Conservation (phyloP, 2,797 vertebrate species). For the Hafferia zeledoni region DNA sequence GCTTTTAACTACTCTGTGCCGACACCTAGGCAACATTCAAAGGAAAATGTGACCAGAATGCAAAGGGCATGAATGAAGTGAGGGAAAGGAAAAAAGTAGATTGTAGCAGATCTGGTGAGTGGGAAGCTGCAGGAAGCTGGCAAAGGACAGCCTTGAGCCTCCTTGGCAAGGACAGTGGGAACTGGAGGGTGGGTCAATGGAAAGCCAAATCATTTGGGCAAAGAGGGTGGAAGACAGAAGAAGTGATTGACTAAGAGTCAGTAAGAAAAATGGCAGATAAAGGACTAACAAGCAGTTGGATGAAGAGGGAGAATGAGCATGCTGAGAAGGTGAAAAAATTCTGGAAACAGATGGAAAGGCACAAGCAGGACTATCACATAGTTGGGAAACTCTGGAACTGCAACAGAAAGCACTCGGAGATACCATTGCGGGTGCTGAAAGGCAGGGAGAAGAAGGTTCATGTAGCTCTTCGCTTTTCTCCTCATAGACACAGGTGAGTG, state of each 20-base stretch:
- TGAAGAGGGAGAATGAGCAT: not conserved
- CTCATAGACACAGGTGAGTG: not conserved
- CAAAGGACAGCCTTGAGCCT: conserved; percentile 8
- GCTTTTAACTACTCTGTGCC: conserved; percentile 21
- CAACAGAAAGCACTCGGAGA: not conserved
- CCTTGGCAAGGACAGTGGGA: conserved; percentile 53
- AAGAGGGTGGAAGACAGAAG: not conserved
- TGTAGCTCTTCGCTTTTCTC: not conserved
- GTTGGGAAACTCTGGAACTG: not conserved
- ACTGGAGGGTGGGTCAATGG: conserved; percentile 7
- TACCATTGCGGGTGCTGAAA: not conserved
- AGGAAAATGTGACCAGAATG: conserved; percentile 61
- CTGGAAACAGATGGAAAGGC: not conserved
- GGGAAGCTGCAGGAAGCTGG: conserved; percentile 48
- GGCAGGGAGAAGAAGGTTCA: not conserved
- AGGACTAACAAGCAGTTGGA: not conserved
- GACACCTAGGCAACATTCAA: conserved; percentile 46
- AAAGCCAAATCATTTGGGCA: conserved; percentile 11
- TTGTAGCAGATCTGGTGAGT: not conserved
- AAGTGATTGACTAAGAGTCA: not conserved
- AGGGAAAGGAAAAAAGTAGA: conserved; percentile 33
- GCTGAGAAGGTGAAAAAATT: not conserved
- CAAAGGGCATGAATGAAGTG: conserved; percentile 25
- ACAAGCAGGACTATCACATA: not conserved
- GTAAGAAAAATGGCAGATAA: not conserved